A percentile compares a stretch with the other conserved stretches of the same genome.
These are phyloP conservation scores for Pseudomyrmex sp. DNA, from an alignment of 1,140 invertebrate species.

Conservation along the genomic window DNA sequence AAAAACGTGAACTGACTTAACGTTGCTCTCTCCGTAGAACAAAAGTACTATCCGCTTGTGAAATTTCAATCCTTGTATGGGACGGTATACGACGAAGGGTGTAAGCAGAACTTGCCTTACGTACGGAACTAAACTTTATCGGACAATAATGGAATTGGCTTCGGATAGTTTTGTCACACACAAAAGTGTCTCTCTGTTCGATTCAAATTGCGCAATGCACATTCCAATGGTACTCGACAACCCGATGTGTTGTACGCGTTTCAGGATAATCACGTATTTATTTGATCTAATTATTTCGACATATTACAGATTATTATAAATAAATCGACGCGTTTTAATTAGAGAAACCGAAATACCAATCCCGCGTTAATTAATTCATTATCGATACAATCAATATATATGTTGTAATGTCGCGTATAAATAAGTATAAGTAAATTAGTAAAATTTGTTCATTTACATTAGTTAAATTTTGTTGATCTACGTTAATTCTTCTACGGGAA, in stretches of 20 bases:
- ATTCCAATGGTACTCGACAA: not conserved
- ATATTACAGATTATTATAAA: slow-evolving; percentile 18
- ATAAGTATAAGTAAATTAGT: not conserved
- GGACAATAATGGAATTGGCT: slow-evolving; percentile 11
- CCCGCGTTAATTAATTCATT: slow-evolving; percentile 29
- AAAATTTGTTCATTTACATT: not conserved
- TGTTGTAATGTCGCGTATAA: not conserved
- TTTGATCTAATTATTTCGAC: slow-evolving; percentile 19
- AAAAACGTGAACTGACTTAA: slow-evolving; percentile 68
- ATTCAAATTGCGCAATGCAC: not conserved
- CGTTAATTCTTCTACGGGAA: not conserved
- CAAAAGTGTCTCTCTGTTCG: not conserved
- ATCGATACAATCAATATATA: slow-evolving; percentile 7
- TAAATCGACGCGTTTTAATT: not conserved
- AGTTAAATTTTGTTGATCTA: not conserved
- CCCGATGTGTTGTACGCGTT: not conserved
- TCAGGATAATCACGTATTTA: not conserved
- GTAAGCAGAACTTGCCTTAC: not conserved
- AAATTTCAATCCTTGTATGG: slow-evolving; percentile 3
- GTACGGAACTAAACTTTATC: not conserved
- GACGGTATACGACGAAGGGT: not conserved
- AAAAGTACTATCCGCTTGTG: not conserved
- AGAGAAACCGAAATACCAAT: slow-evolving; percentile 27
- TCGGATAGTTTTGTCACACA: not conserved
- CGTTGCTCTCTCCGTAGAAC: not conserved